Evolutionary conservation across 2,113 vertebrate genomes (phyloP).

Genomic region (Picathartes gymnocephalus): DNA sequence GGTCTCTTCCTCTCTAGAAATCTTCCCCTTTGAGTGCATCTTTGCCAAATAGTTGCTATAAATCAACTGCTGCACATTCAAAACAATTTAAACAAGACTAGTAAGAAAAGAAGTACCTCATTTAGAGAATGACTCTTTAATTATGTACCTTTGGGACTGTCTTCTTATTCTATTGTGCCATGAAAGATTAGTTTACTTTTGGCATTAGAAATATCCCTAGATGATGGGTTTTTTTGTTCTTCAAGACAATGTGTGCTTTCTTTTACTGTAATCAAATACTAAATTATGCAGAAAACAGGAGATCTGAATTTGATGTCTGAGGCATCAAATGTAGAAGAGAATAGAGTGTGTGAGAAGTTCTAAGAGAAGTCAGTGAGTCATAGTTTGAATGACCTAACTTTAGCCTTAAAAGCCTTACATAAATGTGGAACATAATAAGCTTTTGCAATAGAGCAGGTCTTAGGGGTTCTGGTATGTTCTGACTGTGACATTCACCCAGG

Average conservation of each 20-base stretch:
- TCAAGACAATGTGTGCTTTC: not conserved
- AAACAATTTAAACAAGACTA: not conserved
- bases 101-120: not conserved
- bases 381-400: not conserved
- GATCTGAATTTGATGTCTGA: not conserved
- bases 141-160: not conserved
- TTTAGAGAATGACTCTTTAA: not conserved
- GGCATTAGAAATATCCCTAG: not conserved
- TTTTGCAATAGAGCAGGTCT: not conserved
- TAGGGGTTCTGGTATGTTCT: not conserved
- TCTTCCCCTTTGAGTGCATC: not conserved
- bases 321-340: not conserved
- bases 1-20: not conserved
- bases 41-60: not conserved
- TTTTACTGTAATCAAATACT: not conserved
- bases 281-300: not conserved
- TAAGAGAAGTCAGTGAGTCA: not conserved
- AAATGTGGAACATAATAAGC: not conserved
- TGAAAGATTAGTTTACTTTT: conserved; percentile 8
- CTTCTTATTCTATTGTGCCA: not conserved
- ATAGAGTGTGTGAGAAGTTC: not conserved
- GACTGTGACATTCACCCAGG: not conserved
- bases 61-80: not conserved
- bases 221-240: not conserved
- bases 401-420: not conserved